Evolutionary conservation across 2,888 invertebrate species (phyloP), one percentile per base, ranked within the genome.

Genomic region (Sycophila texana): DNA sequence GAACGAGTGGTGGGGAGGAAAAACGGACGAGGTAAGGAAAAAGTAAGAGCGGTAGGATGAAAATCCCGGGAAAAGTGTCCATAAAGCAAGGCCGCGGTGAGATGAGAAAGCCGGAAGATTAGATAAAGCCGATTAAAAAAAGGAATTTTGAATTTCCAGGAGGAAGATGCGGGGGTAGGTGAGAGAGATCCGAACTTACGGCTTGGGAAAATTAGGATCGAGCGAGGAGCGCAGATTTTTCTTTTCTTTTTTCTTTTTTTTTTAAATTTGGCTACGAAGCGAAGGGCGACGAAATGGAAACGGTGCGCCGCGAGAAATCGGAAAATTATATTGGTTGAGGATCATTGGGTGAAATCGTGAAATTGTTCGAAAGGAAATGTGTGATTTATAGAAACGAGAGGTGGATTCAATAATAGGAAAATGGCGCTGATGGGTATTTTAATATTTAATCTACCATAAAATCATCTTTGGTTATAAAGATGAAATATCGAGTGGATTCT

Each of bases 171-270:
- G n/a, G 60, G 60, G 26, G 26, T 4, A 3, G 18, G 39, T 26
- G 22, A 47, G 13, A n/a, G 22, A 20, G 58, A 39, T 26, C 14
- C 16, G 58, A 58, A 20, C 13, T 20, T 26, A 58, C 10, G 57
- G 47, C 57, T 20, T 47, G 26, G 70, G 58, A 70, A 71, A 60
- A 71, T 51, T 60, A 61, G 49, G n/a, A 71, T 47, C 68, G 14
- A 4, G 5, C 53, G 39, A 57, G 57, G 55, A 39, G 39, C 5
- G 12, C 13, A 12, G 49, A 4, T 12, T 39, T 16, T 60, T 13
- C 12, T 26, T 49, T 39, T 12, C 22, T 26, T 60, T 49, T n/a
- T 26, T 49, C n/a, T 12, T 22, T 26, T 60, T 49, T 60, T 16
- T 26, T 39, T 49, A 49, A 20, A 71, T 71, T 26, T 60, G 71